A percentile compares a stretch with the other conserved stretches of the same genome.
Evolutionary conservation across 2,888 invertebrate species (phyloP).

Genomic region (Druceiella hillmani): DNA sequence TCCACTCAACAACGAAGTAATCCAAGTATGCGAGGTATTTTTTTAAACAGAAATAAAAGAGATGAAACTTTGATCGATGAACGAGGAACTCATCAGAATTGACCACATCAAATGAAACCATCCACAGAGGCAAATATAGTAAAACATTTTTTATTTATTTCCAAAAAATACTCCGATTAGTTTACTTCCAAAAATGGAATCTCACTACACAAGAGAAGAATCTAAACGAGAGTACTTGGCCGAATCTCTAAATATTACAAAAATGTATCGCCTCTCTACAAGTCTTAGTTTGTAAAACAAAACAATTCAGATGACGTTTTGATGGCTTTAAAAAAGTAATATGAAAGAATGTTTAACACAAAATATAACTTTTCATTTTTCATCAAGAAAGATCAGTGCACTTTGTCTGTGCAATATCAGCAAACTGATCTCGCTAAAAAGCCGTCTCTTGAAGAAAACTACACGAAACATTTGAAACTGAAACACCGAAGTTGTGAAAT

Average conservation of each 20-base stretch:
- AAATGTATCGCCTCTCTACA: constrained; percentile 21
- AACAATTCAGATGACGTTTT: constrained; percentile 8
- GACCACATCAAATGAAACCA: constrained; percentile 9
- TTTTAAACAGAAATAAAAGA: constrained; percentile 8
- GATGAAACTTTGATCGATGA: constrained; percentile 6
- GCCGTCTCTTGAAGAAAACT: constrained; percentile 15
- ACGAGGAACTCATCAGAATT: constrained; percentile 15
- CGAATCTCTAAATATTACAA: constrained; percentile 19
- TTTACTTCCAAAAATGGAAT: constrained; percentile 13
- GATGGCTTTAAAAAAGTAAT: constrained; percentile 17
- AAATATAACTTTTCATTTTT: constrained; percentile 26
- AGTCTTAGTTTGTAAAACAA: constrained; percentile 13
- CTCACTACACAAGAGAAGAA: constrained; percentile 15
- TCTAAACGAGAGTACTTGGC: constrained; percentile 14
- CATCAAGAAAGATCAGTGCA: constrained; percentile 23
- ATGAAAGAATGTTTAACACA: constrained; percentile 23
- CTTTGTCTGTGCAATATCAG: constrained; percentile 15
- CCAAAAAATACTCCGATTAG: no score
- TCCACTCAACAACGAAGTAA: no score
- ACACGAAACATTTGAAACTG: constrained; percentile 19
- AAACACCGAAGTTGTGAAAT: constrained; percentile 22
- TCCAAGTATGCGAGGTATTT: no score
- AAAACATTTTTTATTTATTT: constrained; percentile 13
- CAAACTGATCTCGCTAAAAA: constrained; percentile 16
- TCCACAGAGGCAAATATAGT: constrained; percentile 8